A percentile compares a stretch with the other conserved stretches of the same genome.
Conservation (phyloP, 2,797 vertebrate genomes). For the Columba guinea region DNA sequence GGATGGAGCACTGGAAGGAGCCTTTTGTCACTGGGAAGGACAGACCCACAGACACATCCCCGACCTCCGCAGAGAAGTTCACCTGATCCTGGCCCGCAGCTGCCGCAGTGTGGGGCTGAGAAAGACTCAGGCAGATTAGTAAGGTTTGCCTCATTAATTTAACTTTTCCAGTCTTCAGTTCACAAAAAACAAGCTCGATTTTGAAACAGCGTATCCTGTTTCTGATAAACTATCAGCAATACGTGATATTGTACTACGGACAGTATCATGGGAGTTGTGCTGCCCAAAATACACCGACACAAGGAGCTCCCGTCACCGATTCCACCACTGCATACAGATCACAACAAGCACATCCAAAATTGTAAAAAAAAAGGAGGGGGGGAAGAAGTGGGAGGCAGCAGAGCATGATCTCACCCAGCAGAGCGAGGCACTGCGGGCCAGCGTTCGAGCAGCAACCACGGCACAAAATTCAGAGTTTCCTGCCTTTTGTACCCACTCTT, state of each 20-base stretch:
- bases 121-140: not conserved
- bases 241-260: rapidly evolving
- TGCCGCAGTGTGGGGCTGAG: not conserved
- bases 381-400: not conserved
- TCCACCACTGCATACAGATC: not conserved
- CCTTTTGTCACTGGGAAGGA: not conserved
- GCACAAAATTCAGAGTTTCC: not conserved
- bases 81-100: not conserved
- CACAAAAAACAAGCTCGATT: not conserved
- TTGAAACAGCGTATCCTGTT: not conserved
- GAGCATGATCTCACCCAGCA: conserved; percentile 46
- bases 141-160: not conserved
- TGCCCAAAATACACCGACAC: not conserved
- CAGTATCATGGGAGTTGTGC: not conserved
- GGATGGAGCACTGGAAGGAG: not conserved
- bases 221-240: not conserved
- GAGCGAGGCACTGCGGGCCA: not conserved
- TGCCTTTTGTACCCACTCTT: not conserved
- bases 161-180: not conserved
- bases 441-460: not conserved
- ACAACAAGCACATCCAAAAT: not conserved
- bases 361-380: not conserved
- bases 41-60: not conserved
- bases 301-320: not conserved
- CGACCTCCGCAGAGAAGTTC: not conserved